Evolutionary conservation across 2,113 vertebrate genomes (phyloP).

Genomic region (Euleptes europaea): DNA sequence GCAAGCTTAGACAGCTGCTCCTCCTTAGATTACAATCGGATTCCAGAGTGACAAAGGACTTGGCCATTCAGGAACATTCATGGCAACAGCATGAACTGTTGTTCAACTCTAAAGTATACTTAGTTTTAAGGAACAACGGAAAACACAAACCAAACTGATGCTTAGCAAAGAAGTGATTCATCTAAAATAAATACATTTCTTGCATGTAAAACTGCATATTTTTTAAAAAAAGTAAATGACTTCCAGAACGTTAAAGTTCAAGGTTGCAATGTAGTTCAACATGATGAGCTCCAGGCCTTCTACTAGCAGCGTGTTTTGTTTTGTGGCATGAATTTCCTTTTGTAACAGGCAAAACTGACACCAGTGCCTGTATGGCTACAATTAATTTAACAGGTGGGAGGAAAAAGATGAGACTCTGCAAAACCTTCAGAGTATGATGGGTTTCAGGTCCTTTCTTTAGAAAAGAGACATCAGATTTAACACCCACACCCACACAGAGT

Average conservation of each 20-base stretch:
- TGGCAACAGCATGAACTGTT: not conserved
- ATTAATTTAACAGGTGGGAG: slow-evolving; percentile 1
- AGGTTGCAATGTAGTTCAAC: slow-evolving; percentile 25
- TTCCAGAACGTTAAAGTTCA: slow-evolving; percentile 14
- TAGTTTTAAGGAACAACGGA: slow-evolving; percentile 6
- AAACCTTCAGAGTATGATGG: not conserved
- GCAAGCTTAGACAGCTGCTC: slow-evolving; percentile 7
- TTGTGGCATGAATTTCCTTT: not conserved
- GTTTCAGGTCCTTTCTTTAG: slow-evolving; percentile 19
- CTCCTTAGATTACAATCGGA: slow-evolving; percentile 1
- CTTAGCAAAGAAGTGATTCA: slow-evolving; percentile 43
- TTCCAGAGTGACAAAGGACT: slow-evolving; percentile 36
- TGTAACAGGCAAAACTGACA: slow-evolving; percentile 8
- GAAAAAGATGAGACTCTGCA: slow-evolving; percentile 32
- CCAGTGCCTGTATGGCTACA: slow-evolving; percentile 15
- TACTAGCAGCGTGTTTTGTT: slow-evolving; percentile 14
- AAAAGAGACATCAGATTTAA: slow-evolving; percentile 28
- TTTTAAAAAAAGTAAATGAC: not conserved
- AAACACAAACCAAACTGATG: slow-evolving; percentile 39
- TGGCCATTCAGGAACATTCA: slow-evolving; percentile 28
- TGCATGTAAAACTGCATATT: slow-evolving; percentile 7
- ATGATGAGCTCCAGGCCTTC: slow-evolving; percentile 1
- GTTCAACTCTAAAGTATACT: slow-evolving; percentile 17
- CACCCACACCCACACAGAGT: not conserved
- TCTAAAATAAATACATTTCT: slow-evolving; percentile 54